Evolutionary conservation across 1,140 invertebrate species (phyloP).

Genomic region (Conopomorpha cramerella): DNA sequence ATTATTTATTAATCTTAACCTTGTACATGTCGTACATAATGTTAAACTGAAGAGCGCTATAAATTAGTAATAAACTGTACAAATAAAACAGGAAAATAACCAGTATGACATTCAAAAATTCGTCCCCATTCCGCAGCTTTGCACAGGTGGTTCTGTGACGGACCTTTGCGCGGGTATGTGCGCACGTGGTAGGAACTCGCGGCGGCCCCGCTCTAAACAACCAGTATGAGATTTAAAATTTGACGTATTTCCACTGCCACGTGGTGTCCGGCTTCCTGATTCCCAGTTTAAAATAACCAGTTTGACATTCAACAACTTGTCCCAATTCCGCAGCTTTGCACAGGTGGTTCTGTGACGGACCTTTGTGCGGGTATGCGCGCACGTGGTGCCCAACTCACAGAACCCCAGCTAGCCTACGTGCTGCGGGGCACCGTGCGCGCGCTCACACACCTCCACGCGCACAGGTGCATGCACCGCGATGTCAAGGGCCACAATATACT

Average conservation of each 20-base stretch:
- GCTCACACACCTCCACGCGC: constrained; percentile 74
- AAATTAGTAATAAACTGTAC: too few species aligned
- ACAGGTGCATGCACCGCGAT: constrained; percentile 84
- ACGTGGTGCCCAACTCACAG: constrained; percentile 65
- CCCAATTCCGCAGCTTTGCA: constrained; percentile 67
- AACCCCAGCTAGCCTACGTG: constrained; percentile 80
- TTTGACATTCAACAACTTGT: constrained; percentile 7
- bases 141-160: constrained; percentile 80
- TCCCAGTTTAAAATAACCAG: constrained; percentile 6
- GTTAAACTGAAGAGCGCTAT: too few species aligned
- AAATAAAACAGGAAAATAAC: too few species aligned
- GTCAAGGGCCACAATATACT: constrained; percentile 87
- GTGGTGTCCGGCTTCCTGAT: too few species aligned
- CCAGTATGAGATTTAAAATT: too few species aligned
- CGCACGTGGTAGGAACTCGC: constrained; percentile 64
- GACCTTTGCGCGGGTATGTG: constrained; percentile 77
- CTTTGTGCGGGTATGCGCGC: constrained; percentile 74
- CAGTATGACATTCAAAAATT: constrained; percentile 5
- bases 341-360: constrained; percentile 82
- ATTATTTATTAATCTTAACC: too few species aligned
- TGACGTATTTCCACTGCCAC: too few species aligned
- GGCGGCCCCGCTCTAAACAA: constrained; percentile 78
- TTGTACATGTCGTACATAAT: too few species aligned
- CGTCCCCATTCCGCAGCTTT: constrained; percentile 63
- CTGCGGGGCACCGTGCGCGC: constrained; percentile 77